Evolutionary conservation across 2,797 vertebrate species (phyloP).

Genomic region (Macropus fuliginosus): DNA sequence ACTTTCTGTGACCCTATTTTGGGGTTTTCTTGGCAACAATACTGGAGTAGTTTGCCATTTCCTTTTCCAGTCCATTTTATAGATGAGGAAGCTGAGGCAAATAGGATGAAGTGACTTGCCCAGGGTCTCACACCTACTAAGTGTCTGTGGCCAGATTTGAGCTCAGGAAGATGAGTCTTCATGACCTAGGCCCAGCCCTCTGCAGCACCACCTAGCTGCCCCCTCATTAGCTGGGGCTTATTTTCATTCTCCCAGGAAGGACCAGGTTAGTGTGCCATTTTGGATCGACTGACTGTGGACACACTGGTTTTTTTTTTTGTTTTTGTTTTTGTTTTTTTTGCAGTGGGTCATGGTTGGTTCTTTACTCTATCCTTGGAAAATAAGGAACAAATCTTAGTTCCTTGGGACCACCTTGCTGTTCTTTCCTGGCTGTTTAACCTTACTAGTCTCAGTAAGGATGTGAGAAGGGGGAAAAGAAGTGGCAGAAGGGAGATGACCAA

Average conservation of each 20-base stretch:
- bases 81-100: neutral
- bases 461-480: neutral
- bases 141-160: neutral
- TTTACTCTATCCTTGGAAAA: neutral
- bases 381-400: constrained; percentile 6
- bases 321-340: neutral
- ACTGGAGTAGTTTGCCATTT: neutral
- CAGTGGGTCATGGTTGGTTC: constrained; percentile 5
- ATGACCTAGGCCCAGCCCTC: neutral
- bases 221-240: neutral
- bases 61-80: neutral
- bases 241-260: neutral
- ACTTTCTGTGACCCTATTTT: neutral
- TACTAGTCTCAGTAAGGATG: neutral
- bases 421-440: constrained; percentile 16
- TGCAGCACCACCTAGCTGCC: neutral
- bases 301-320: neutral
- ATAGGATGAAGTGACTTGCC: neutral
- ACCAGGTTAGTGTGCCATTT: neutral
- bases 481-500: neutral
- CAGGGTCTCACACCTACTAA: neutral
- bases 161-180: neutral
- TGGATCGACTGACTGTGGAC: neutral
- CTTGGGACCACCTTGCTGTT: constrained; percentile 30
- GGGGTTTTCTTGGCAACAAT: neutral